Evolutionary conservation across 2,113 vertebrate genomes (phyloP), one percentile per base, ranked within the genome.

Genomic region (Poeciliopsis occidentalis): DNA sequence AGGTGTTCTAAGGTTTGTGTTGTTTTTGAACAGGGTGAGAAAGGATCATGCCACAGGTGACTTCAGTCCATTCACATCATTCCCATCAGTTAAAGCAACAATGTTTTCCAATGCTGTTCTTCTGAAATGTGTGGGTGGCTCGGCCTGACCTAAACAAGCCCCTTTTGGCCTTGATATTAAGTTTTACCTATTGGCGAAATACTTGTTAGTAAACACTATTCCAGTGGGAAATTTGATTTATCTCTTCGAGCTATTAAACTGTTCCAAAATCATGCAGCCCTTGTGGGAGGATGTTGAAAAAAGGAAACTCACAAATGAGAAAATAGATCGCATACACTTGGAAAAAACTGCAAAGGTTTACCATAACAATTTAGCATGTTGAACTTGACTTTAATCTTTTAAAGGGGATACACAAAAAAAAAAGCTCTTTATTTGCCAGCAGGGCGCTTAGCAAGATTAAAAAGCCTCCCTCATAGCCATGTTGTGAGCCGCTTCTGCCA

Each of bases 361-460:
- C 78, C 65, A 29, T 29, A 29, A 79, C 71, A 41, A 32, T 86
- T 89, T 77, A 81, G 51, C 60, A 65, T 76, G 69, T 88, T 83
- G 64, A 83, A 77, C 54, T 60, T 71, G 47, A 85, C 79, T 80
- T 82, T 77, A 91, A 90, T 92, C 87, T 78, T 82, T 89, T 71
- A 47, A 69, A 64, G 41, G 69, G 67, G 76, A 83, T 86, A 79
- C 74, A 84, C 19, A 82, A 75, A 80, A 51, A 29, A 71, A 76
- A 80, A 85, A 70, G 68, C 64, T 60, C 54, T 84, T 70, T 15
- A 76, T 90, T 92, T 89, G 75, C 87, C 87, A 90, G 81, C 66
- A 71, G 74, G 88, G 82, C 91, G 91, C 88, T 93, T 89, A 81
- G 73, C n/a, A 5, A 80, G 82, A 91, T 88, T 83, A 88, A 84